These are phyloP conservation scores for Epizoanthus illoricatus DNA, from an alignment of 92 coral and sea anemone genomes.

Conservation along the genomic window DNA sequence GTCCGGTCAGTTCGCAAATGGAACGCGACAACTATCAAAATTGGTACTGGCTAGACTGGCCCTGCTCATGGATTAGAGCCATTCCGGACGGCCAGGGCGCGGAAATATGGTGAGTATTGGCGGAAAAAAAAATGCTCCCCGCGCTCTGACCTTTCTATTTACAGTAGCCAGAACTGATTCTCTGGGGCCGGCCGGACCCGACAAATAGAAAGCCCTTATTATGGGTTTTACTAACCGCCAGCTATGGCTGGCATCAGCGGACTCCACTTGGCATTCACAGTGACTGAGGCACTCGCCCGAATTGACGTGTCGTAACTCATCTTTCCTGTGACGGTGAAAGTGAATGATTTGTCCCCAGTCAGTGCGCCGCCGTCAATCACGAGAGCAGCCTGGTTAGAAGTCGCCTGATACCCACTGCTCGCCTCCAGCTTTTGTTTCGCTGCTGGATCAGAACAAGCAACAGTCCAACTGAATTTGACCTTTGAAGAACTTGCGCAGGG, in stretches of 20 bases:
- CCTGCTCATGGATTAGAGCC: no score
- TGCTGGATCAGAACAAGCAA: conserved; percentile 37
- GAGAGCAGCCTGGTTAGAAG: conserved; percentile 33
- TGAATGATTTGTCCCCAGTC: conserved; percentile 30
- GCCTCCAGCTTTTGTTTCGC: conserved; percentile 41
- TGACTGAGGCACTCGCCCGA: conserved; percentile 16
- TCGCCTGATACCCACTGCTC: conserved; percentile 38
- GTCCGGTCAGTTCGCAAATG: no score
- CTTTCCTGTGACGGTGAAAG: conserved; percentile 42
- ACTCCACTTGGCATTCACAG: conserved; percentile 39
- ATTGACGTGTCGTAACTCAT: conserved; percentile 45
- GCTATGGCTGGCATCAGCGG: conserved; percentile 46
- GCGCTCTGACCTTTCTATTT: no score
- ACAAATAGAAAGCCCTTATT: background rate
- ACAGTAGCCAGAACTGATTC: no score
- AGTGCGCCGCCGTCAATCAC: conserved; percentile 36
- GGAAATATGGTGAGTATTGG: no score
- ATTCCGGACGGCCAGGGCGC: no score
- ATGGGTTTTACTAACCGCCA: conserved; percentile 42
- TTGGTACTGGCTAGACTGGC: no score
- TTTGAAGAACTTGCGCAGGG: conserved; percentile 38
- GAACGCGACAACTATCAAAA: no score
- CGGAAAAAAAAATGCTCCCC: no score
- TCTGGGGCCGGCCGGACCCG: no score
- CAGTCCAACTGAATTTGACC: conserved; percentile 43